Base-by-base conservation (phyloP, 92 coral and sea anemone species). In the Montipora capitata region DNA sequence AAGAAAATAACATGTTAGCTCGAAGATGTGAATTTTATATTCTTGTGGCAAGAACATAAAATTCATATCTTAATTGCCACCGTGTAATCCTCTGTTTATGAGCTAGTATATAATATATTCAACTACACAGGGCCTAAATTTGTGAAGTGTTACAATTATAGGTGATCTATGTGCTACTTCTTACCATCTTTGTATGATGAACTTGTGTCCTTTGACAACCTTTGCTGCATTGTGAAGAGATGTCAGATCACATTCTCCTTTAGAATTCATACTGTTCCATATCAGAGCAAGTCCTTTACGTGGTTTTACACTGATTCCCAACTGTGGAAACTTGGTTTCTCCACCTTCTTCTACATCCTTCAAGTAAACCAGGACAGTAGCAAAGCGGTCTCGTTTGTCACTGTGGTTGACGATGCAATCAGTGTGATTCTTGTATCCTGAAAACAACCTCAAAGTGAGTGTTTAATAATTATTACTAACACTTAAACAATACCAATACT, bases 371-470 rank as follows among this genome's bases (percentile, higher is more conserved):
- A 97, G 91, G 39, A 97, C 87, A 1, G 98, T 97, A 10, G 98
- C 99, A 85, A 67, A 97, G 68, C 99, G 92, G 77, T 97, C 98
- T 58, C 99, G 94, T 77, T 86, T 93, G 20, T 90, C 96, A 10
- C 76, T 69, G 79, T 88, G 88, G 48, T 76, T 85, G 5, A 96
- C 98, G 20, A 92, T 64, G 72, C 99, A 97, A 80, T 97, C 99
- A 3, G 99, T 97, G 83, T 97, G 99, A 84, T 94, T 94, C 81
- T 97, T 97, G 94, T 97, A 97, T 15, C 99, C 99, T 97, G 75
- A 17, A 68, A 76, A 49, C 49, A 68, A 75, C 68, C 58, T 9
- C 3, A 11, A 54, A 7, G 61, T 12, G 10, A 54, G 3, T 7
- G 61, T 54, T 3, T 54, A 10, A 48, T 48, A 5, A 48, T 27